Conservation (phyloP, 2,888 invertebrate species). For the Augiades crinisus region DNA sequence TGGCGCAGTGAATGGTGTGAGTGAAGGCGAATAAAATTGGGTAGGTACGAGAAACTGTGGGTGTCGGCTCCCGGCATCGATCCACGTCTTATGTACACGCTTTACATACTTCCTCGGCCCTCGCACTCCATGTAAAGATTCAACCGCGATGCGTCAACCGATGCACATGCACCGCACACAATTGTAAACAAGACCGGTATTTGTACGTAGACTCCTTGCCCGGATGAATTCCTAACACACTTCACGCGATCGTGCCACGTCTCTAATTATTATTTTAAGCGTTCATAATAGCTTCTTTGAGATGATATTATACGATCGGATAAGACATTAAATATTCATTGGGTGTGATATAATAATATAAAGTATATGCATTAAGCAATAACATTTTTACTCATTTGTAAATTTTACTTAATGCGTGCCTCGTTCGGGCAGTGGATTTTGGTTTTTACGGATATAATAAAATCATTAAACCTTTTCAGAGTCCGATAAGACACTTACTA, state of each 20-base stretch:
- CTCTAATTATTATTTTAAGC: conserved; percentile 27
- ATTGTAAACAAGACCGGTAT: conserved; percentile 40
- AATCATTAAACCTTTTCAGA: too few relatives aligned
- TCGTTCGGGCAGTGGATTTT: too few relatives aligned
- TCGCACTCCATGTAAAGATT: conserved; percentile 74
- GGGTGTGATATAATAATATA: too few relatives aligned
- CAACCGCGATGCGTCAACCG: conserved; percentile 77
- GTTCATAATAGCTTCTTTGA: too few relatives aligned
- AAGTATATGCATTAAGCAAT: too few relatives aligned
- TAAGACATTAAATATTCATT: too few relatives aligned
- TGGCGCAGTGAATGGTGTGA: conserved; percentile 22
- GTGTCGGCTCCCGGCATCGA: conserved; percentile 70
- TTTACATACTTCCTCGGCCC: conserved; percentile 66
- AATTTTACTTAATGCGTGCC: too few relatives aligned
- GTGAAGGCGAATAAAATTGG: conserved; percentile 35
- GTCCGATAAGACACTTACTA: too few relatives aligned
- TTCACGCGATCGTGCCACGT: conserved; percentile 36
- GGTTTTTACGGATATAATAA: too few relatives aligned
- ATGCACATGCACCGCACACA: conserved; percentile 67
- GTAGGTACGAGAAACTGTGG: conserved; percentile 37
- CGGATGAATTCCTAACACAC: conserved; percentile 36
- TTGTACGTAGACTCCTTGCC: conserved; percentile 36
- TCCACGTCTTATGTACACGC: conserved; percentile 69
- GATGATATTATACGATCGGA: too few relatives aligned
- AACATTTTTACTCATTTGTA: too few relatives aligned